Base-by-base conservation (phyloP, 2,797 vertebrate species). In the Spinibarbus caldwelli region DNA sequence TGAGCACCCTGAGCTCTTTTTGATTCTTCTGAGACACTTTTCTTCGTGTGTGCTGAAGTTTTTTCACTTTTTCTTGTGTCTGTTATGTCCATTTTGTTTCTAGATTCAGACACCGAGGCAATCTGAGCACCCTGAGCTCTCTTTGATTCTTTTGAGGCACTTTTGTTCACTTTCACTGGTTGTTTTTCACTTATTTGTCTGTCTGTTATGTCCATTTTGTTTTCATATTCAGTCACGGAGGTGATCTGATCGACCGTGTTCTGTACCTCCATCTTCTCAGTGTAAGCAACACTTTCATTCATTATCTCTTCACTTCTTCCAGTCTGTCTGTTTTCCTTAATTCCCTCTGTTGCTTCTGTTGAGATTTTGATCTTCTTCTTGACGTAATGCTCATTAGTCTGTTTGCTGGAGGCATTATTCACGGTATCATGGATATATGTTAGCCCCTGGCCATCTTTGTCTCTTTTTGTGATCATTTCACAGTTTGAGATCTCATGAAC, bases 321-420 rank as follows among this genome's bases (percentile, higher is more conserved):
- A 89, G 59, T 66, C 38, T 80, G 15, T 88, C 89, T 80, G 82
- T 87, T 70, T 31, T 89, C 26, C n/a, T 86, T 41, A 26, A 54
- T 49, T 41, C 1, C 64, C 43, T 84, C 76, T 75, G 64, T 80
- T 93, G 92, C 7, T 92, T 90, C 73, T 93, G 92, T 71, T 93
- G 89, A 36, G 92, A 95, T 93, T 82, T 94, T 95, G 26, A 92
- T 96, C 90, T 98, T 97, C 94, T 97, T 98, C 92, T 95, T 97
- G 81, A 95, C 94, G 45, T 94, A 86, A 0, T 88, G 92, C 70
- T 97, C 96, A 80, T 95, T 96, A 0, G 80, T 71, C 0, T 92
- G 89, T 57, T 93, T 91, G 4, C 87, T 90, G 0, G 92, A 93
- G 6, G 92, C 82, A 66, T 90, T 91, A 47, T 95, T 91, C 92